Evolutionary conservation across 2,113 vertebrate genomes (phyloP).

Genomic region (Sciurus niger): DNA sequence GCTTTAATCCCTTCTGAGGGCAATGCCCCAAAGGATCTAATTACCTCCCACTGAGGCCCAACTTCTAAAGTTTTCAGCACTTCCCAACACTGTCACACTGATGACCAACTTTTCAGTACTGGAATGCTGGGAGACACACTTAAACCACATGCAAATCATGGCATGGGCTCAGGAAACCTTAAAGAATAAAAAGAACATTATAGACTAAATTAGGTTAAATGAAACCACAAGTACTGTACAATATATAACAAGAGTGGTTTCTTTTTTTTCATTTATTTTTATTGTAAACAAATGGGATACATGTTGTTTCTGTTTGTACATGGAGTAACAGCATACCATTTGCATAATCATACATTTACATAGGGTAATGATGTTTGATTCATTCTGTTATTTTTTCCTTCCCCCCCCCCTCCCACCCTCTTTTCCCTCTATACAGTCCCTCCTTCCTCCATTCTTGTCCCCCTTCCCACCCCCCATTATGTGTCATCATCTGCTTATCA

Average conservation of each 20-base stretch:
- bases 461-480: too few relatives aligned
- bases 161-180: neutral
- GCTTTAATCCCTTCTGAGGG: neutral
- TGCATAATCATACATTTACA: too few relatives aligned
- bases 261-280: neutral
- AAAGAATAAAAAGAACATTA: neutral
- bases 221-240: slow-evolving; percentile 6
- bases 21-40: neutral
- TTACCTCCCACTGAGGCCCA: neutral
- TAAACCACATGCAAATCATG: neutral
- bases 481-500: too few relatives aligned
- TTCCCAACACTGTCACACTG: neutral
- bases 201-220: slow-evolving; percentile 20
- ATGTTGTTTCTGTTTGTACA: too few relatives aligned
- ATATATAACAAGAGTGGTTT: neutral
- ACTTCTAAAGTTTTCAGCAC: neutral
- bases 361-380: too few relatives aligned
- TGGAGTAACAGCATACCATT: too few relatives aligned
- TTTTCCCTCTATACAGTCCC: too few relatives aligned
- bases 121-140: too few relatives aligned
- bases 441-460: too few relatives aligned
- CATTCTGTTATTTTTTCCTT: too few relatives aligned
- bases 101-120: neutral
- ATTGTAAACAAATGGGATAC: too few relatives aligned
- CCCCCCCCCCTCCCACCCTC: too few relatives aligned